Conservation (phyloP, 2,113 vertebrate species). For the Mixornis gularis region DNA sequence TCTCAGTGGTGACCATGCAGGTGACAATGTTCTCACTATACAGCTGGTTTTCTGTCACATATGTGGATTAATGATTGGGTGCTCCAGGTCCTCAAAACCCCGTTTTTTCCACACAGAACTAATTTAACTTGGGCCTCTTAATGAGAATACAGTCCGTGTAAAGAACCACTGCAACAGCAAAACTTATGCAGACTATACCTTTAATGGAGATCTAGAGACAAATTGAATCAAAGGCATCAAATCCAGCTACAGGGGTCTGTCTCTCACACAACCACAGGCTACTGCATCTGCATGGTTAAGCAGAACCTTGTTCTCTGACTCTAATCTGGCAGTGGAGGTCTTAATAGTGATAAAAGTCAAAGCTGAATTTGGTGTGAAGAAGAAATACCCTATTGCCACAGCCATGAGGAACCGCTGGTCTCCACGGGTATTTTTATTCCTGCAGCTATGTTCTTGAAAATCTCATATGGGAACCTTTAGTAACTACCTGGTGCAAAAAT, state of each 20-base stretch:
- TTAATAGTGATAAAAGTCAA: neutral
- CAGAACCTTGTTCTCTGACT: neutral
- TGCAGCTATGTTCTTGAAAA: neutral
- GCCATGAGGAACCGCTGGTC: neutral
- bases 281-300: neutral
- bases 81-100: neutral
- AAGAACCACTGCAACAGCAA: neutral
- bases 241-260: neutral
- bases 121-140: neutral
- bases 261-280: neutral
- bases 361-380: neutral
- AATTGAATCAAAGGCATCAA: neutral
- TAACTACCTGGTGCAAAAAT: neutral
- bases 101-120: fast-evolving
- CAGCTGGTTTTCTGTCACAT: neutral
- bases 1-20: neutral
- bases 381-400: neutral
- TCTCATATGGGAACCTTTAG: neutral
- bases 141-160: neutral
- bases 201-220: neutral
- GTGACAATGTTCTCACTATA: neutral
- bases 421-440: neutral
- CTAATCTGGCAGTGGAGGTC: neutral
- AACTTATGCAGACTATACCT: neutral
- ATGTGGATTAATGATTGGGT: neutral